Evolutionary conservation across 2,113 vertebrate genomes (phyloP), one percentile per base, ranked within the genome.

Genomic region (Labrus mixtus): DNA sequence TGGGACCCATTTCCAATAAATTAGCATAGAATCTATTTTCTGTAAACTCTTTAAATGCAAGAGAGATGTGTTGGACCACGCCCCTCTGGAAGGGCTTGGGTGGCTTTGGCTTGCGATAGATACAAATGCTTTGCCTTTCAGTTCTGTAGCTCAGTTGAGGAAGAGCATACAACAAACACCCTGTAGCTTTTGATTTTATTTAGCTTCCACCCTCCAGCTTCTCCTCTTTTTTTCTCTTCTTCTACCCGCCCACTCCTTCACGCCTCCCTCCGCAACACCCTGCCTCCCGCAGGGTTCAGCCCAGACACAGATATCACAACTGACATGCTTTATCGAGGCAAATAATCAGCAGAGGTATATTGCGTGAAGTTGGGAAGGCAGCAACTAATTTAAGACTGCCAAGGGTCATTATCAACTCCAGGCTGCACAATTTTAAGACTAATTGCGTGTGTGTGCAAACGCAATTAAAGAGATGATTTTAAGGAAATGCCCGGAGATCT

Each of bases 241-340:
- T 74, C 60, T 45, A 67, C 43, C 67, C 17, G 3, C 70, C 75
- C 59, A 78, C 75, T 74, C 66, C 45, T 83, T 88, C 73, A 75
- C 76, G 57, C 82, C 83, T 80, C 70, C 53, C 25, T 62, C 45
- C 50, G 29, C 48, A 54, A 16, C 67, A 57, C 41, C 61, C 43
- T 65, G 63, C 59, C 62, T 58, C 78, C 87, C n/a, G 23, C 64
- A 15, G 77, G 82, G 68, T 82, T 61, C 55, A 11, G 76, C 63
- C 53, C 58, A 11, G 78, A 60, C 53, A 37, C 54, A 81, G 70
- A 78, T 67, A 88, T 80, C 76, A 76, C 71, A 85, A 81, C 76
- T 81, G 91, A 87, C 79, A 86, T n/a, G 33, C 75, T 80, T 78
- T 83, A 76, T 83, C 72, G 69, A 75, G 50, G 54, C 61, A 71